Percentiles rank a stretch among this genome's conserved stretches.
phyloP scores from a whole-genome alignment of 2,797 vertebrate genomes.

The Hypotaenidia philippensis region DNA sequence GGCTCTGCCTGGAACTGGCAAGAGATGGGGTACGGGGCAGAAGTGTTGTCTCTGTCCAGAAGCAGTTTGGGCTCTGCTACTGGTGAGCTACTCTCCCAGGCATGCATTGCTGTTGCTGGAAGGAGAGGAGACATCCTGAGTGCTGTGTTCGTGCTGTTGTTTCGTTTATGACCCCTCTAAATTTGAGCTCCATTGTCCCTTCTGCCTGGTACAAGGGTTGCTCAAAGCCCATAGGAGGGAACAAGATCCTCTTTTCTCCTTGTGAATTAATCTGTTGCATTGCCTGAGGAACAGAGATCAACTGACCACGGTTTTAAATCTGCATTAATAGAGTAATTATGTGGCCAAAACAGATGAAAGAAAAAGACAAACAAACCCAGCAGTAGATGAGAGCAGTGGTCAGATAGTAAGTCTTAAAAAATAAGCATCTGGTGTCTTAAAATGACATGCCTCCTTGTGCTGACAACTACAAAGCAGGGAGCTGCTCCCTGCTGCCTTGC shows the following conservation, averaged over 20 bases:
- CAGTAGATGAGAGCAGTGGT: background rate
- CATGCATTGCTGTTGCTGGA: background rate
- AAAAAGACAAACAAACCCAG: background rate
- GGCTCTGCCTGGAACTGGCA: background rate
- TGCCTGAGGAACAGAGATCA: background rate
- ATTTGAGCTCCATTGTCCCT: background rate
- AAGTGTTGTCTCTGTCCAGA: accelerated
- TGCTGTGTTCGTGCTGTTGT: background rate
- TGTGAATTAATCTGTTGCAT: background rate
- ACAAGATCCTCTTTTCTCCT: background rate
- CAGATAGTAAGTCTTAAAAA: background rate
- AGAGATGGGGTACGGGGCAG: accelerated
- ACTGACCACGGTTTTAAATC: background rate
- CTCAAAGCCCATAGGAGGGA: background rate
- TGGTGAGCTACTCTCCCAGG: background rate
- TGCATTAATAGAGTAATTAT: background rate
- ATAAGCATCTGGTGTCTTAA: background rate
- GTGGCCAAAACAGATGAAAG: background rate
- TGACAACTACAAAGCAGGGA: accelerated
- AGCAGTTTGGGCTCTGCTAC: background rate
- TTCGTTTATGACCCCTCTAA: background rate
- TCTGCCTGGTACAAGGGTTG: background rate
- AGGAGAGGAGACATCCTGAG: background rate
- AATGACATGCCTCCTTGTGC: background rate
- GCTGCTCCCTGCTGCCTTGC: background rate